These are phyloP conservation scores for Melanotaenia boesemani DNA, from an alignment of 2,797 vertebrate genomes.

Conservation along the genomic window DNA sequence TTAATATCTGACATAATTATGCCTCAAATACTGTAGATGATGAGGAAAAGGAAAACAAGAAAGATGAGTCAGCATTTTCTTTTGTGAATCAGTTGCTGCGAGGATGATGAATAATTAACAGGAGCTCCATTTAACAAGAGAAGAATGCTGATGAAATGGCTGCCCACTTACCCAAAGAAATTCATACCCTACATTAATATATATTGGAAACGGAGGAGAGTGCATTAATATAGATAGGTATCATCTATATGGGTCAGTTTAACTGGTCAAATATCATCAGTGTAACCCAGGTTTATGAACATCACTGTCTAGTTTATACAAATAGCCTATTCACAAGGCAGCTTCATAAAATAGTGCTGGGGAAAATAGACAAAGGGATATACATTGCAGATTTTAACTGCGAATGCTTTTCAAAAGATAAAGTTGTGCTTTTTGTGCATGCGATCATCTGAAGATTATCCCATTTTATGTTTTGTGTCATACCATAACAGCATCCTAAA, in stretches of 20 bases:
- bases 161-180: slow-evolving; percentile 62
- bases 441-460: too few relatives aligned
- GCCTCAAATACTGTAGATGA: slow-evolving; percentile 21
- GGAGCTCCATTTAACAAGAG: slow-evolving; percentile 64
- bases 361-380: background rate
- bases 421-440: background rate
- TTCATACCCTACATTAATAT: slow-evolving; percentile 82
- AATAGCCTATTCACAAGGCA: slow-evolving; percentile 23
- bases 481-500: too few relatives aligned
- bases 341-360: background rate
- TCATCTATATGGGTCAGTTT: slow-evolving; percentile 74
- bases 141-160: slow-evolving; percentile 74
- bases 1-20: slow-evolving; percentile 20
- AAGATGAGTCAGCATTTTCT: slow-evolving; percentile 52
- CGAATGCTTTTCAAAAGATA: background rate
- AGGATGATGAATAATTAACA: slow-evolving; percentile 78
- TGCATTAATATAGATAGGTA: slow-evolving; percentile 83
- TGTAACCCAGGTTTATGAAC: slow-evolving; percentile 58
- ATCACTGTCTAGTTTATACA: slow-evolving; percentile 37
- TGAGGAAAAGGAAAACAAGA: slow-evolving; percentile 38
- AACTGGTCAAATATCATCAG: slow-evolving; percentile 69
- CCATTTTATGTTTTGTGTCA: too few relatives aligned
- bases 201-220: slow-evolving; percentile 77
- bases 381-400: background rate
- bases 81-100: slow-evolving; percentile 64